Evolutionary conservation across 2,888 invertebrate species (phyloP), one percentile per base, ranked within the genome.

Genomic region (Cephus rjabovi): DNA sequence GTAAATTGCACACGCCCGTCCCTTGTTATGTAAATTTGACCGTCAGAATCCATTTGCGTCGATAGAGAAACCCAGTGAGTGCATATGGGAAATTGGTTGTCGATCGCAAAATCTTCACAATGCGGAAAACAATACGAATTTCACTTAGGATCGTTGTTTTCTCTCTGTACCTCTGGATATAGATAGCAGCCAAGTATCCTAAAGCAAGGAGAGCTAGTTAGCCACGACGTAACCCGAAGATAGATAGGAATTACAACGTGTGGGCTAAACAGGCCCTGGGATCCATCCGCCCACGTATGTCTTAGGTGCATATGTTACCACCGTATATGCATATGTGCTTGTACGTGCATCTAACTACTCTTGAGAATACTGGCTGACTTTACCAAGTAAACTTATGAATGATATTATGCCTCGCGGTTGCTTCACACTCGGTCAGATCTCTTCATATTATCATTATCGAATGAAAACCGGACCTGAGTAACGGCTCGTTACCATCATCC

Each of bases 401-500:
- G 86, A 85, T 84, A 85, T 83, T 84, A 79, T 83, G 79, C 81
- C 82, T 81, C 77, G 82, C 79, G 83, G 83, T 84, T 86, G 84
- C 83, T 82, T 85, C 82, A 83, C 83, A 82, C 84, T 69, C 81
- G 80, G 76, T 69, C 77, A 83, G 82, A 86, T 87, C 83, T 81
- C 84, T 79, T 85, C 84, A 81, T 78, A 84, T 86, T 86, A 86
- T 86, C 86, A 82, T 85, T 81, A 84, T 79, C 83, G 82, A 78
- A 79, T 81, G 81, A 83, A 85, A 86, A 83, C 81, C 83, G 85
- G 82, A 83, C 80, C 79, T 37, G 74, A 78, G 74, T 83, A 85
- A 84, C 86, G 80, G 80, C 79, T 80, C 74, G 76, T 71, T 71
- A 71, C 33, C 71, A 71, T 71, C 71, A 34, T 71, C 71, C 6